Conservation (phyloP, 2,888 invertebrate genomes). For the Drosophila kokeensis region DNA sequence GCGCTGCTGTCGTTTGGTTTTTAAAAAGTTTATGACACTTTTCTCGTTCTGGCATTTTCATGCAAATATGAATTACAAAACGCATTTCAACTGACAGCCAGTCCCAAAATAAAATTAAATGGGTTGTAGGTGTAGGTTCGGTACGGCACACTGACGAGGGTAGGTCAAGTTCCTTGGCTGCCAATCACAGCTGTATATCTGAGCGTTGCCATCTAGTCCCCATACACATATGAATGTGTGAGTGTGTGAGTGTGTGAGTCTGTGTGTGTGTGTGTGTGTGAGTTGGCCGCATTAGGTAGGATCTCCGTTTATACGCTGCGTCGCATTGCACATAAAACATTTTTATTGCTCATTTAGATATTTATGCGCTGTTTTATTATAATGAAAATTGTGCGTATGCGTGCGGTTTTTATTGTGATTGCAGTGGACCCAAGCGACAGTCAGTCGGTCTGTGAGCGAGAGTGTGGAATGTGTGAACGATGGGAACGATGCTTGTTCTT, state of each 20-base stretch:
- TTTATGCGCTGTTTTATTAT: slow-evolving; percentile 79
- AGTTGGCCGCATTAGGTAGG: slow-evolving; percentile 25
- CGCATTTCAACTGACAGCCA: slow-evolving; percentile 59
- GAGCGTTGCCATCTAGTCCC: slow-evolving; percentile 10
- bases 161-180: slow-evolving; percentile 65
- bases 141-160: slow-evolving; percentile 26
- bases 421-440: slow-evolving; percentile 59
- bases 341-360: slow-evolving; percentile 80
- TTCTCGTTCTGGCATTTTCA: slow-evolving; percentile 58
- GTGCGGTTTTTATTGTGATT: slow-evolving; percentile 79
- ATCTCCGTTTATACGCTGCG: slow-evolving; percentile 38
- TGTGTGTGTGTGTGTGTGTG: slow-evolving; percentile 9
- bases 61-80: slow-evolving; percentile 69
- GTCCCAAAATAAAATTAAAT: not conserved
- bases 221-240: slow-evolving; percentile 5
- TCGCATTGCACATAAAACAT: slow-evolving; percentile 78
- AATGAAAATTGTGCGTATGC: slow-evolving; percentile 80
- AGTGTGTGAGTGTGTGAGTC: slow-evolving; percentile 2
- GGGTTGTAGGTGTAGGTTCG: not conserved
- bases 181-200: slow-evolving; percentile 55
- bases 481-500: slow-evolving; percentile 11
- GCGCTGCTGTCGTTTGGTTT: slow-evolving; percentile 30
- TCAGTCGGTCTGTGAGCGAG: not conserved
- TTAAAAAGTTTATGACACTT: slow-evolving; percentile 67
- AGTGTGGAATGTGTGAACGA: not conserved